Evolutionary conservation across 2,797 vertebrate species (phyloP), one percentile per base, ranked within the genome.

Genomic region (Cyprinella venusta): DNA sequence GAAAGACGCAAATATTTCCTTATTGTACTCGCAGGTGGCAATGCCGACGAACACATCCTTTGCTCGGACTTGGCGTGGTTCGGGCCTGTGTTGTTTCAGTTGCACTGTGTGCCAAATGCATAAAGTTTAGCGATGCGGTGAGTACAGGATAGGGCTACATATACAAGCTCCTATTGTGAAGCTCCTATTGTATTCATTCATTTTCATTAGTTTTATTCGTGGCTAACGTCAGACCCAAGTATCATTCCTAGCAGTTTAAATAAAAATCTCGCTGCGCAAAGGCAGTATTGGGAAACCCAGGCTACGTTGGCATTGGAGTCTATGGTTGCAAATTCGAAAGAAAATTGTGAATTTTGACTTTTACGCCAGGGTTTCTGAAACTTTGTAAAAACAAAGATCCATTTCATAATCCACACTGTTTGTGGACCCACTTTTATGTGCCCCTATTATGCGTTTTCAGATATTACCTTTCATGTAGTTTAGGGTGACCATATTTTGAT

Each of bases 21-120:
- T 63, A 40, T 74, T 79, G 80, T 80, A 33, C 36, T 76, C 10
- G 24, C 81, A 79, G 87, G 79, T 79, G 85, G 74, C 56, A 15
- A 18, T n/a, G 18, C 71, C 5, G 45, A 79, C 82, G 42, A 80
- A 48, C 13, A 12, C 15, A 16, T 45, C 59, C 50, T 80, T 76
- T 76, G 10, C 76, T 65, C 13, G 1, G 68, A 82, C 38, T 84
- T 48, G 52, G 8, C n/a, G 5, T 40, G 26, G 52, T 86, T 70
- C 67, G 61, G 77, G 19, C 30, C 33, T 8, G 26, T 64, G 78
- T 72, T 74, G 77, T 50, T 80, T 33, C 36, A 76, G 65, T 85
- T 65, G n/a, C 54, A 6, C 36, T 54, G 15, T 59, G 15, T 61
- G 74, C 74, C 74, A 42, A 75, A 42, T 24, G 74, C 54, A 40